These are phyloP conservation scores for Drosophila elegans DNA, from an alignment of 1,140 invertebrate genomes.

Conservation along the genomic window DNA sequence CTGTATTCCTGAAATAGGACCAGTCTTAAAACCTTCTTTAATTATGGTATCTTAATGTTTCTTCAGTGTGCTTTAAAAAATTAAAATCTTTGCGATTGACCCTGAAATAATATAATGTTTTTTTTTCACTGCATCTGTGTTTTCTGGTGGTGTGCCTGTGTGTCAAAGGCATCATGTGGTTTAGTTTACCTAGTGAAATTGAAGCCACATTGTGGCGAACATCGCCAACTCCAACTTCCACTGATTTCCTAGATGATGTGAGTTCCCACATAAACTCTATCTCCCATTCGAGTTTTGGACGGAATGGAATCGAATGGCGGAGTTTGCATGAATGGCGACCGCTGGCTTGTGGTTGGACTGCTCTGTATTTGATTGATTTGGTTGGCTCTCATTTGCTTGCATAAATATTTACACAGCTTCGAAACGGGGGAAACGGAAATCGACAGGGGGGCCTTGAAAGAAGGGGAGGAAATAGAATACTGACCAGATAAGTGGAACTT, in stretches of 20 bases:
- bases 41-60: too few relatives aligned
- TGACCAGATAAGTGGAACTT: constrained; percentile 36
- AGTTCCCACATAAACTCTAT: constrained; percentile 18
- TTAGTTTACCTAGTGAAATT: constrained; percentile 60
- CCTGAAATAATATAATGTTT: not conserved
- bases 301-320: constrained; percentile 5
- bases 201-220: constrained; percentile 55
- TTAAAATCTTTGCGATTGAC: not conserved
- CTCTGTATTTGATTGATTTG: constrained; percentile 70
- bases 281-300: not conserved
- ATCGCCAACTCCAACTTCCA: constrained; percentile 43
- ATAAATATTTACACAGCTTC: constrained; percentile 64
- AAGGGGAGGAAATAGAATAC: not conserved
- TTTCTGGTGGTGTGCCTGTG: constrained; percentile 7
- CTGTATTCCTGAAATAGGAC: too few relatives aligned
- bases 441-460: constrained; percentile 1
- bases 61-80: not conserved
- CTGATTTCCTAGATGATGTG: constrained; percentile 53
- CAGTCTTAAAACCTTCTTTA: too few relatives aligned
- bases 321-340: constrained; percentile 49
- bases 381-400: constrained; percentile 70
- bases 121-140: constrained; percentile 5
- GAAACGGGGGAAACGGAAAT: constrained; percentile 15
- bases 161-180: constrained; percentile 59
- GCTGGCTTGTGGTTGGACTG: constrained; percentile 64